phyloP scores from a whole-genome alignment of 2,888 invertebrate genomes.

The Antitype chi region DNA sequence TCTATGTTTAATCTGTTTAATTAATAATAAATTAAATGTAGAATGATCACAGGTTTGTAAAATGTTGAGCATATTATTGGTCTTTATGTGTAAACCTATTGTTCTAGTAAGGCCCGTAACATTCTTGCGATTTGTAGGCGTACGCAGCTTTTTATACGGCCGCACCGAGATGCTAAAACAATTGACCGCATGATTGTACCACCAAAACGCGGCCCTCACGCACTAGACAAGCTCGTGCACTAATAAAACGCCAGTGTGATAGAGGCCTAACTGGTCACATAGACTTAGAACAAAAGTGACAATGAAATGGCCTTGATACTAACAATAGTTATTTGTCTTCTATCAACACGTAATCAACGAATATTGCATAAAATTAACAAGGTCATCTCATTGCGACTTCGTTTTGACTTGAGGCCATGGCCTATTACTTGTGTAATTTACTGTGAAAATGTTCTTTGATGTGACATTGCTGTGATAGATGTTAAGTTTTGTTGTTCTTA shows the following conservation, averaged over 20 bases:
- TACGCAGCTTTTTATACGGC: not conserved
- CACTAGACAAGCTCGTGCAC: not conserved
- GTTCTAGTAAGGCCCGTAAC: not conserved
- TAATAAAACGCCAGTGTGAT: constrained; percentile 15
- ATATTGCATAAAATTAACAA: constrained; percentile 56
- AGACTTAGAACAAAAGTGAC: constrained; percentile 40
- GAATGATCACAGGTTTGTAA: constrained; percentile 18
- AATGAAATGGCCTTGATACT: constrained; percentile 46
- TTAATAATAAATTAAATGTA: not conserved
- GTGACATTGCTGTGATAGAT: constrained; percentile 86
- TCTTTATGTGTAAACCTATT: constrained; percentile 6
- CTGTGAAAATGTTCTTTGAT: constrained; percentile 63
- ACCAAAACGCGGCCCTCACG: not conserved
- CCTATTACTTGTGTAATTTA: constrained; percentile 46
- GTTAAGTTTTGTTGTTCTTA: constrained; percentile 81
- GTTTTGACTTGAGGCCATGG: constrained; percentile 46
- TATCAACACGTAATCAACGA: constrained; percentile 52
- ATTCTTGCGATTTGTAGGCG: constrained; percentile 8
- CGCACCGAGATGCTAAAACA: not conserved
- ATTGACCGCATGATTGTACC: not conserved
- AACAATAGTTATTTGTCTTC: constrained; percentile 54
- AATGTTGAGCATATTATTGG: constrained; percentile 17
- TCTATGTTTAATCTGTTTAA: constrained; percentile 9
- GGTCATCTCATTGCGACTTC: constrained; percentile 37
- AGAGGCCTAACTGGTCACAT: not conserved